These are phyloP conservation scores for Percopsis omiscomaycus DNA, from an alignment of 2,797 vertebrate species.

Conservation along the genomic window DNA sequence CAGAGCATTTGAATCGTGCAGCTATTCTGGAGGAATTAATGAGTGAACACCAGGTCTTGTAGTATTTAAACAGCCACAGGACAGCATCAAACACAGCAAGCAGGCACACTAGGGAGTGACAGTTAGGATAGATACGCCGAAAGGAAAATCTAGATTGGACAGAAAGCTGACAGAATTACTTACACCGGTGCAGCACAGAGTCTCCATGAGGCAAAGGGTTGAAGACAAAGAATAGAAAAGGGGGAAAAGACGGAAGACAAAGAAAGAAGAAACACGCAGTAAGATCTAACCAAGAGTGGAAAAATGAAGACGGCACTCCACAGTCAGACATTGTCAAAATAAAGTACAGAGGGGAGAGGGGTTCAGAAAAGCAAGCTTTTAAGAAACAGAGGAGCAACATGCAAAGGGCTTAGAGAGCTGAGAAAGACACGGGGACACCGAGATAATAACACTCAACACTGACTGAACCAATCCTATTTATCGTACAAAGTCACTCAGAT, in stretches of 20 bases:
- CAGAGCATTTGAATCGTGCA: no score
- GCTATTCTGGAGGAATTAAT: no score
- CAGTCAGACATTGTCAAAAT: not conserved
- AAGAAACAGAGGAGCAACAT: no score
- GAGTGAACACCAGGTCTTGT: not conserved
- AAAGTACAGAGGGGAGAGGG: conserved; percentile 6
- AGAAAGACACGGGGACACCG: no score
- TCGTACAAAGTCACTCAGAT: no score
- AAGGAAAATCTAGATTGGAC: conserved; percentile 20
- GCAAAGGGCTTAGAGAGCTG: no score
- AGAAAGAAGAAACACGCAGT: conserved; percentile 71
- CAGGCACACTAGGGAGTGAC: conserved; percentile 21
- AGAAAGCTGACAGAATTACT: conserved; percentile 54
- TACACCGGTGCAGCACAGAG: conserved; percentile 75
- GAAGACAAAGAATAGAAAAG: conserved; percentile 70
- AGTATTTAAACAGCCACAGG: conserved; percentile 11
- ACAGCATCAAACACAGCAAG: conserved; percentile 26
- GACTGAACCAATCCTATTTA: no score
- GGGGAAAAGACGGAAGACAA: conserved; percentile 72
- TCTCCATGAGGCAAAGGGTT: conserved; percentile 69
- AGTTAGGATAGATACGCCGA: conserved; percentile 2
- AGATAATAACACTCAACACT: no score
- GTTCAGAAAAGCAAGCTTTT: not conserved
- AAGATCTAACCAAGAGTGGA: conserved; percentile 40
- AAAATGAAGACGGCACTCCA: conserved; percentile 33